Evolutionary conservation across 2,797 vertebrate genomes (phyloP).

Genomic region (Leucoraja ocellata): DNA sequence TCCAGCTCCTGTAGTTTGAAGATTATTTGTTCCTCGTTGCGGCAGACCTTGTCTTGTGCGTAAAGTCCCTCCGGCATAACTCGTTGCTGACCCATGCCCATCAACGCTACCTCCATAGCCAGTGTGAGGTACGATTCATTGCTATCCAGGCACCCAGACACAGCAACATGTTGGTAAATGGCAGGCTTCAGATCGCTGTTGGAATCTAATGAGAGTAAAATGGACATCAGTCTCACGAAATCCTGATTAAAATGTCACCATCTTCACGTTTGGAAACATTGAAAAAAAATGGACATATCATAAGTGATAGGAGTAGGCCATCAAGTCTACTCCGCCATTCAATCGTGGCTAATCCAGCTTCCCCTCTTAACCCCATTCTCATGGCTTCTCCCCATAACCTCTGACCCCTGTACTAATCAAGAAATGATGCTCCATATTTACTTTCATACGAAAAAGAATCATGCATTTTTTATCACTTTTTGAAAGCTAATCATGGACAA

Average conservation of each 20-base stretch:
- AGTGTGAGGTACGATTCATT: constrained; percentile 87
- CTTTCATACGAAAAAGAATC: not conserved
- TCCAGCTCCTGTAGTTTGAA: constrained; percentile 85
- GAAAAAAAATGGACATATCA: not conserved
- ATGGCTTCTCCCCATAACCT: too few relatives aligned
- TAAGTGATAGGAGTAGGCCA: too few relatives aligned
- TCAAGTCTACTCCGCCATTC: too few relatives aligned
- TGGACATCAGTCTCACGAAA: not conserved
- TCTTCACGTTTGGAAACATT: not conserved
- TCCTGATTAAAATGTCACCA: not conserved
- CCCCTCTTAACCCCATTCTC: too few relatives aligned
- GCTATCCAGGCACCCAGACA: constrained; percentile 67
- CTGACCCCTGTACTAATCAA: too few relatives aligned
- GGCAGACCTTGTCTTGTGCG: constrained; percentile 94
- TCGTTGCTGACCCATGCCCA: constrained; percentile 97
- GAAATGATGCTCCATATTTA: not conserved
- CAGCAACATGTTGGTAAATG: constrained; percentile 82
- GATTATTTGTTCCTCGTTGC: constrained; percentile 93
- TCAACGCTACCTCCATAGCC: constrained; percentile 87
- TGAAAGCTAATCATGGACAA: not conserved
- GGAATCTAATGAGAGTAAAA: constrained; percentile 56
- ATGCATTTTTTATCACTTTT: not conserved
- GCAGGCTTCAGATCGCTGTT: constrained; percentile 77
- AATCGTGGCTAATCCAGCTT: too few relatives aligned
- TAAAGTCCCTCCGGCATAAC: constrained; percentile 96